These are phyloP conservation scores for Acanthurus leucopareius DNA, from an alignment of 2,797 vertebrate genomes.

Conservation along the genomic window DNA sequence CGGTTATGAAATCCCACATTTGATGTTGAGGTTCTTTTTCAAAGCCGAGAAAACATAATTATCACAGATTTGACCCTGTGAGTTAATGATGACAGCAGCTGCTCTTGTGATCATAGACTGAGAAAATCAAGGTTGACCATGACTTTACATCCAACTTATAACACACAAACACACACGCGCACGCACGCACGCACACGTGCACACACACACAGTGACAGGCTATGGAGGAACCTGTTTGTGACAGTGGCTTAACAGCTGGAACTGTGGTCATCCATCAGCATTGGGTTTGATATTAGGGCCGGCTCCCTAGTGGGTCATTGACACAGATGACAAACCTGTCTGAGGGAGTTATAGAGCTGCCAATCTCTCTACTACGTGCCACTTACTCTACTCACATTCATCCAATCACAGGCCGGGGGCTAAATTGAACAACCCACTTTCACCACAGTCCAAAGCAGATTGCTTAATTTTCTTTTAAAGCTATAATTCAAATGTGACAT, in stretches of 20 bases:
- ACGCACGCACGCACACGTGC: constrained; percentile 24
- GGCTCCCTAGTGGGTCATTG: constrained; percentile 83
- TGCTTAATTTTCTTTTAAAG: constrained; percentile 51
- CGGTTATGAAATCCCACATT: background rate
- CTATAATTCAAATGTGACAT: constrained; percentile 46
- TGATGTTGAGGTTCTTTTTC: background rate
- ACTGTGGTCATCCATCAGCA: constrained; percentile 82
- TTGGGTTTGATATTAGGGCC: constrained; percentile 82
- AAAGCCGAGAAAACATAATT: constrained; percentile 13
- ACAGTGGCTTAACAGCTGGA: constrained; percentile 82
- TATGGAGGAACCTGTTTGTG: constrained; percentile 73
- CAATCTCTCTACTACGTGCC: constrained; percentile 66
- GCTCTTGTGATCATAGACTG: constrained; percentile 21
- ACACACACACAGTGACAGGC: constrained; percentile 60
- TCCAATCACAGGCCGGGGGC: constrained; percentile 67
- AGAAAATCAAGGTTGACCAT: constrained; percentile 56
- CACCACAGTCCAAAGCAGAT: constrained; percentile 51
- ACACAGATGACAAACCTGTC: constrained; percentile 84
- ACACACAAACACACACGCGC: constrained; percentile 36
- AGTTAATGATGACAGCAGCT: constrained; percentile 35
- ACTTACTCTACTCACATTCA: constrained; percentile 59
- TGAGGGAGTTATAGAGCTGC: constrained; percentile 81
- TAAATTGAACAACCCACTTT: constrained; percentile 62
- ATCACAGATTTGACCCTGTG: constrained; percentile 19
- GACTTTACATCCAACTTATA: constrained; percentile 38